Evolutionary conservation across 2,888 invertebrate genomes (phyloP), one percentile per base, ranked within the genome.

Genomic region (Falcaria lacertinaria): DNA sequence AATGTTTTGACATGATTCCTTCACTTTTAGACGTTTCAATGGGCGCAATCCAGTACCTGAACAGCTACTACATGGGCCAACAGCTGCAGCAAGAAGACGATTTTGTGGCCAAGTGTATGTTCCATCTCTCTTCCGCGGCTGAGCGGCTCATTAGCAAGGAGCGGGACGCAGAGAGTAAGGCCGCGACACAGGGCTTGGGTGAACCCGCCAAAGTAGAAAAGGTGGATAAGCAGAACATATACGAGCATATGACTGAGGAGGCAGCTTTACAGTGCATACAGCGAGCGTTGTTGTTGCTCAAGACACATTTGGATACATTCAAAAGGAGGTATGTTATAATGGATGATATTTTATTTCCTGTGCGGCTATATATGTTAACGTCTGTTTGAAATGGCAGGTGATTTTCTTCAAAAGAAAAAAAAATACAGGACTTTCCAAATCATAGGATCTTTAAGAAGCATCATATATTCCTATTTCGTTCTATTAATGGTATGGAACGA

Each of bases 271-370:
- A 97, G 64, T 95, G 97, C 48, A 96, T 98, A 51, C 98, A 98
- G 80, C 91, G 98, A 57, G 98, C 97, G 25, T 78, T 98, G 39
- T 81, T 97, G 52, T 79, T 98, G 37, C 86, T 98, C 42, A 96
- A 97, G 75, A 97, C 97, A 0, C 98, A 98, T 85, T 91, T 98
- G 62, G 98, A 98, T 78, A 96, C 96, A 1, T 98, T 98, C 77
- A 92, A 96, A 45, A 91, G 95, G 60, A 92, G 94, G 92, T 93
- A 75, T 57, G 56, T 42, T 39, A 7, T 32, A 22, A 13, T 15
- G 17, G 1, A 14, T 41, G 15, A 11, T 39, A n/a, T n/a, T n/a
- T n/a, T n/a, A n/a, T n/a, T n/a, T n/a, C n/a, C n/a, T n/a, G n/a
- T n/a, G n/a, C n/a, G n/a, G n/a, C n/a, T n/a, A n/a, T n/a, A n/a